Conservation (phyloP, 2,888 invertebrate genomes). For the Agonopterix arenella region DNA sequence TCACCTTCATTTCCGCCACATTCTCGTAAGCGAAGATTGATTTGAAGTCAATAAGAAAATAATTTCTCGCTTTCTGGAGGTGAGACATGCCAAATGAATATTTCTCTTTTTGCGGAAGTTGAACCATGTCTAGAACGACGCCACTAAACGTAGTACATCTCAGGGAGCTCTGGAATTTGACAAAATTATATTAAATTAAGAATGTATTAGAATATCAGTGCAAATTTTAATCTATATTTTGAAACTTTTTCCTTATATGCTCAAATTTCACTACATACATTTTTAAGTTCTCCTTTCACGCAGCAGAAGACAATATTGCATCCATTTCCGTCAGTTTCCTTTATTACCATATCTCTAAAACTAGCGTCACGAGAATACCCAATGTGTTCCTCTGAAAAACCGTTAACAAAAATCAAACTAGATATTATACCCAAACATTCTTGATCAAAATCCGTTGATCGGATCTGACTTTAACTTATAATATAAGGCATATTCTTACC, state of each 20-base stretch:
- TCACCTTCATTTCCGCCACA: neutral
- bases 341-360: slow-evolving; percentile 39
- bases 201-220: neutral
- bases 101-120: neutral
- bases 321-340: slow-evolving; percentile 33
- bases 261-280: slow-evolving; percentile 25
- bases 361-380: slow-evolving; percentile 41
- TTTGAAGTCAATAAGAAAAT: slow-evolving; percentile 21
- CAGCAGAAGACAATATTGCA: slow-evolving; percentile 39
- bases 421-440: neutral
- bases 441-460: neutral
- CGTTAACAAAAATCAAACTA: neutral
- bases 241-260: no score
- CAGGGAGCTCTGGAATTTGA: neutral
- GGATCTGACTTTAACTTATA: neutral
- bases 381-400: slow-evolving; percentile 36
- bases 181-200: neutral
- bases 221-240: neutral
- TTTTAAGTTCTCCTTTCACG: slow-evolving; percentile 31
- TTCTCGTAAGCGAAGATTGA: slow-evolving; percentile 17
- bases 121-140: neutral
- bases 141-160: neutral
- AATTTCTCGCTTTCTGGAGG: slow-evolving; percentile 16
- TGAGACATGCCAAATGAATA: slow-evolving; percentile 22
- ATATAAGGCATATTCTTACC: slow-evolving; percentile 26